Percentiles rank a stretch among this genome's conserved stretches.
These are phyloP conservation scores for Gymnogyps californianus DNA, from an alignment of 2,113 vertebrate genomes.

Conservation along the genomic window DNA sequence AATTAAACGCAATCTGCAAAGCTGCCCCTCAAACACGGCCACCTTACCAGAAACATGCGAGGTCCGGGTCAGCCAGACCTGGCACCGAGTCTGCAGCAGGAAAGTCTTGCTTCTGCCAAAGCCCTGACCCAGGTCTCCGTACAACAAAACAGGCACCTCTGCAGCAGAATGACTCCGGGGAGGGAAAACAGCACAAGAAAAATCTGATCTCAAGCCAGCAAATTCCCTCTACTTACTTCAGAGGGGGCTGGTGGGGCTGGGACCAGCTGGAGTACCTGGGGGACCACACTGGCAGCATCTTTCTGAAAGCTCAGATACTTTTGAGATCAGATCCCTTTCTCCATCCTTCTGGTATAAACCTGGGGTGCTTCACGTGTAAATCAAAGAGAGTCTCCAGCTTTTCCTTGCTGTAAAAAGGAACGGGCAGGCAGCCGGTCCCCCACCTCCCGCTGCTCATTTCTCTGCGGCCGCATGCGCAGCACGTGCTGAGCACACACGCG, in stretches of 20 bases:
- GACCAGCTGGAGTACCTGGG: neutral
- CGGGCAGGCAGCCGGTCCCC: neutral
- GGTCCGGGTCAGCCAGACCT: neutral
- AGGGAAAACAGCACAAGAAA: neutral
- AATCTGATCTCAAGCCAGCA: neutral
- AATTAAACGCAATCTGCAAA: neutral
- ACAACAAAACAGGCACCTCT: neutral
- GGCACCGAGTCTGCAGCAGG: neutral
- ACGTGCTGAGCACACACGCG: neutral
- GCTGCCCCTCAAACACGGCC: neutral
- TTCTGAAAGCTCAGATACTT: neutral
- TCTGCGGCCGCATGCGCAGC: neutral
- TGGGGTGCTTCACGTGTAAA: neutral
- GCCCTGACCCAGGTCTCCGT: neutral
- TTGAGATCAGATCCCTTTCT: neutral
- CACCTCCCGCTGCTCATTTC: neutral
- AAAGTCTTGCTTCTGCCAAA: neutral
- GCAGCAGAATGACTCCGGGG: accelerated
- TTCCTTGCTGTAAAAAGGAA: neutral
- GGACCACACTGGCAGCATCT: neutral
- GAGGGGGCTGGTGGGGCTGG: neutral
- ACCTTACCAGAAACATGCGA: neutral
- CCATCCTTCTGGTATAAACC: neutral
- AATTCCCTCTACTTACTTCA: neutral
- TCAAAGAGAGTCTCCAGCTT: neutral